These are phyloP conservation scores for Tetranychus cinnabarinus DNA, from an alignment of 1,140 invertebrate species.

Conservation along the genomic window DNA sequence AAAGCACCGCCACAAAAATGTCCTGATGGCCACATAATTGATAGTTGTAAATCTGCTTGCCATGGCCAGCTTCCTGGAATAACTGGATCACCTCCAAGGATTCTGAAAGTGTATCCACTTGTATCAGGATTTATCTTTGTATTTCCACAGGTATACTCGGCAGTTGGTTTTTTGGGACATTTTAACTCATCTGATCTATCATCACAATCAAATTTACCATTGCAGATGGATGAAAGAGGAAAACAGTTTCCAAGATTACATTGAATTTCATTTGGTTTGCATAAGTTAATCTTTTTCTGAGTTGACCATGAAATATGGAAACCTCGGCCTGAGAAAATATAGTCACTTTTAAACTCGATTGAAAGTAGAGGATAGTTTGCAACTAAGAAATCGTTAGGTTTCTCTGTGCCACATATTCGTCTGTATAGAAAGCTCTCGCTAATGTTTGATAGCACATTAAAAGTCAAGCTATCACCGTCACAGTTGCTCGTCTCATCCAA, in stretches of 20 bases:
- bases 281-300: not conserved
- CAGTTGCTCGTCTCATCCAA: not conserved
- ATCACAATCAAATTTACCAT: constrained; percentile 67
- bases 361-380: not conserved
- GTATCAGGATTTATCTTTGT: not conserved
- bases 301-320: not conserved
- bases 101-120: constrained; percentile 8
- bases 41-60: constrained; percentile 16
- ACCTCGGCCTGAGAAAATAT: not conserved
- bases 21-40: constrained; percentile 3
- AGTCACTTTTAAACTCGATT: not conserved
- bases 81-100: constrained; percentile 20
- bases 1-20: not conserved
- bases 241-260: not conserved
- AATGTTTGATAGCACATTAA: not conserved
- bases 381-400: not conserved
- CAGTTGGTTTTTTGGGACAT: not conserved
- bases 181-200: constrained; percentile 52
- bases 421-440: not conserved
- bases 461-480: not conserved
- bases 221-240: constrained; percentile 36
- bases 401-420: not conserved
- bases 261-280: not conserved
- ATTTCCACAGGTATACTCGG: not conserved
- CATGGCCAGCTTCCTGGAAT: constrained; percentile 20